Evolutionary conservation across 1,140 invertebrate genomes (phyloP), one percentile per base, ranked within the genome.

Genomic region (Chymomyza costata): DNA sequence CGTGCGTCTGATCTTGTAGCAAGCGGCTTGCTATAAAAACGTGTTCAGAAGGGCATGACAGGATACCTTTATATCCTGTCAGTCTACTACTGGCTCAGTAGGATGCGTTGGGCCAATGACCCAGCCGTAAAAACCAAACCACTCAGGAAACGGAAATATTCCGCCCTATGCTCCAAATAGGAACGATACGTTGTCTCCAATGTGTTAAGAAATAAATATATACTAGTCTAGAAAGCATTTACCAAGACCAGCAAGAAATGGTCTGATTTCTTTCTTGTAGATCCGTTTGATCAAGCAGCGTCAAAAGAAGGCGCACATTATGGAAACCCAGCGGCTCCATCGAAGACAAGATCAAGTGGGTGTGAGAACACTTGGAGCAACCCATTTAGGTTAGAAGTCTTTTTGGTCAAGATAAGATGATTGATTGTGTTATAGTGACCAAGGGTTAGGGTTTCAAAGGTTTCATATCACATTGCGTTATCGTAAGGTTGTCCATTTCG

Each of bases 221-320:
- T n/a, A n/a, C n/a, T n/a, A n/a, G n/a, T n/a, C n/a, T n/a, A 99
- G 95, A 99, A 99, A 95, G 98, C 98, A 68, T 99, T 99, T 87
- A 97, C 96, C 54, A 99, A 99, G 87, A 92, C 95, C 48, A 93
- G 94, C 83, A 99, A 99, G 89, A 99, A 99, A 87, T 99, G 98
- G 97, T 92, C 95, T 78, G 97, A 99, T 90, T 25, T 7, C 2
- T 37, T 6, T n/a, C n/a, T n/a, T n/a, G n/a, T 86, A 98, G 93
- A 99, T 99, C 92, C 98, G 98, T 86, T 87, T 99, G 70, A 89
- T 99, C 87, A 96, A 96, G 83, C 95, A 98, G 88, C 93, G 97
- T 58, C 97, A 99, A 86, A 99, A 99, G 93, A 99, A 99, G 87
- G 97, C 98, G 17, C 97, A 99, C 82, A 96, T 99, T 50, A 99